A percentile compares a stretch with the other conserved stretches of the same genome.
These are phyloP conservation scores for Drosophila formosana DNA, from an alignment of 2,888 invertebrate genomes.

Conservation along the genomic window DNA sequence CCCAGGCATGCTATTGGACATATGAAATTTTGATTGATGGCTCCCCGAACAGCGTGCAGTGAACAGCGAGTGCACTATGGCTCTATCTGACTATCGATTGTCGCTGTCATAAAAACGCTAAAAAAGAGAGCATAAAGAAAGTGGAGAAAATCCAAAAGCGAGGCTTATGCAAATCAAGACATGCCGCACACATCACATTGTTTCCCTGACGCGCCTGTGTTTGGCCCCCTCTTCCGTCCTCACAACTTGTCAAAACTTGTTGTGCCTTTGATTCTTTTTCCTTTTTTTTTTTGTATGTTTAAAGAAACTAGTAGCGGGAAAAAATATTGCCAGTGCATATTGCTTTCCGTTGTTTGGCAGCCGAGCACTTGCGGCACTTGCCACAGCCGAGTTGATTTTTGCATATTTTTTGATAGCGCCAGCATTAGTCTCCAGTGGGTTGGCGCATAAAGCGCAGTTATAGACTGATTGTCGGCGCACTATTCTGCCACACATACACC, in stretches of 20 bases:
- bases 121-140: constrained; percentile 41
- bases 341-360: constrained; percentile 62
- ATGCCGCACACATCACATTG: constrained; percentile 67
- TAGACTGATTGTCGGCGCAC: constrained; percentile 69
- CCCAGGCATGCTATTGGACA: constrained; percentile 45
- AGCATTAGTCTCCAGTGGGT: constrained; percentile 77
- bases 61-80: constrained; percentile 50
- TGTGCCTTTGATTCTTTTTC: constrained; percentile 19
- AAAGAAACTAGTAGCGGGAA: constrained; percentile 43
- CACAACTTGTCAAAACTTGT: constrained; percentile 67
- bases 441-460: constrained; percentile 74
- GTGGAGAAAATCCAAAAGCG: constrained; percentile 32
- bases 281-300: not conserved
- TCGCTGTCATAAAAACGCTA: constrained; percentile 72
- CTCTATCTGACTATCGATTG: constrained; percentile 73
- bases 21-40: constrained; percentile 77
- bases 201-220: constrained; percentile 14
- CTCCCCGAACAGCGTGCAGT: constrained; percentile 48
- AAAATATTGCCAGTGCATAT: constrained; percentile 63
- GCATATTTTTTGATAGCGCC: constrained; percentile 71
- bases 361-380: constrained; percentile 47
- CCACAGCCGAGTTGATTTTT: constrained; percentile 75
- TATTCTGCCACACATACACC: constrained; percentile 2
- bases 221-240: not conserved
- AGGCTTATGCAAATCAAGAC: constrained; percentile 79